Percentiles rank a stretch among this genome's conserved stretches.
Evolutionary conservation across 2,113 vertebrate genomes (phyloP).

Genomic region (Oriolus oriolus): DNA sequence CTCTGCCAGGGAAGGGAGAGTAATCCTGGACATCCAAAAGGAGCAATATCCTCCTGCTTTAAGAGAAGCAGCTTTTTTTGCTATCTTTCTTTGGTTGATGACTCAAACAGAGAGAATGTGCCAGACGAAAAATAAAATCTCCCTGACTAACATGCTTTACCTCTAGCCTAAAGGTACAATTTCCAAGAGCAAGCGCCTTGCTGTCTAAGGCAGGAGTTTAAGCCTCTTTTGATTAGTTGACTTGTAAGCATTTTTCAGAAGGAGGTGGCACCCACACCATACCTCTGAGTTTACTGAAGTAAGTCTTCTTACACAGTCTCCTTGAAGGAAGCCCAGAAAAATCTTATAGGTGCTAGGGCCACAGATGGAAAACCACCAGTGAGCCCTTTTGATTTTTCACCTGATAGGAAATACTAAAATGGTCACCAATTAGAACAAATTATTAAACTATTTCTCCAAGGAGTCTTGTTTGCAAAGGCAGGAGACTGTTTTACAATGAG

Average conservation of each 20-base stretch:
- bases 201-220: conserved; percentile 29
- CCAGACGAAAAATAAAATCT: background rate
- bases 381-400: background rate
- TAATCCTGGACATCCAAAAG: background rate
- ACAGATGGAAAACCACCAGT: background rate
- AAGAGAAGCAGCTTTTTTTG: background rate
- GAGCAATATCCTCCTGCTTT: background rate
- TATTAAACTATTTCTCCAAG: conserved; percentile 10
- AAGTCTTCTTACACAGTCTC: background rate
- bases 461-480: background rate
- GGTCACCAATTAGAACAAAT: background rate
- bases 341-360: background rate
- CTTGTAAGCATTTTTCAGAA: background rate
- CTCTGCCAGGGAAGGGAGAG: background rate
- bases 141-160: conserved; percentile 23
- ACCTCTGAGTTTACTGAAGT: background rate
- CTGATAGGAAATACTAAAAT: background rate
- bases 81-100: background rate
- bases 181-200: conserved; percentile 28
- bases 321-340: background rate
- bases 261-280: background rate
- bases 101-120: conserved; percentile 37
- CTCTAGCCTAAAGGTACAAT: conserved; percentile 45
- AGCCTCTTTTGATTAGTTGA: conserved; percentile 29
- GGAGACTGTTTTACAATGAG: background rate